Evolutionary conservation across 1,140 invertebrate genomes (phyloP).

Genomic region (Vanessa atalanta): DNA sequence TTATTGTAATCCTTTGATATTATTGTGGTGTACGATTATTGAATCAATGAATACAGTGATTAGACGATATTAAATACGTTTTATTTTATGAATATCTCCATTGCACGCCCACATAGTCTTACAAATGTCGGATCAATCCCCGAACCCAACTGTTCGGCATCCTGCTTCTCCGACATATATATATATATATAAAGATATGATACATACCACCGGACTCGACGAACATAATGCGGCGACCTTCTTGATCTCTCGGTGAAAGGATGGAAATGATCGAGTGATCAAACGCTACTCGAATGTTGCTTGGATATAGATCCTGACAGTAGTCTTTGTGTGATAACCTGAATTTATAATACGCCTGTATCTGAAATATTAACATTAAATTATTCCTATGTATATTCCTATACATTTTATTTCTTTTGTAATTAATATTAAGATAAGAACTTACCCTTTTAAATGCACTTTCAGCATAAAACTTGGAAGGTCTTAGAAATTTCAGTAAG

Average conservation of each 20-base stretch:
- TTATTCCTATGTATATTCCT: too few species aligned
- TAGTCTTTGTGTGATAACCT: slow-evolving; percentile 85
- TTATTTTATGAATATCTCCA: too few species aligned
- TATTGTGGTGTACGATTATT: too few species aligned
- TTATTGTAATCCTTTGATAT: too few species aligned
- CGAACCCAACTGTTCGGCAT: too few species aligned
- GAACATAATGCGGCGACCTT: slow-evolving; percentile 86
- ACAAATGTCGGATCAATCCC: too few species aligned
- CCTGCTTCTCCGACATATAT: too few species aligned
- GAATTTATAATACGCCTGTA: slow-evolving; percentile 89
- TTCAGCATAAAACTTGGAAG: slow-evolving; percentile 90
- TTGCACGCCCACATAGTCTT: too few species aligned
- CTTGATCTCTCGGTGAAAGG: slow-evolving; percentile 87
- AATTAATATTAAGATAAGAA: slow-evolving; percentile 18
- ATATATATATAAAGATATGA: neutral
- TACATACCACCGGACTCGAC: slow-evolving; percentile 87
- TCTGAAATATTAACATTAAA: slow-evolving; percentile 72
- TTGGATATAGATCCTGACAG: slow-evolving; percentile 85
- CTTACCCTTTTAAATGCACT: slow-evolving; percentile 86
- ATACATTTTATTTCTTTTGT: too few species aligned
- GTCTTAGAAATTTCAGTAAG: slow-evolving; percentile 88
- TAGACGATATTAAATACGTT: too few species aligned
- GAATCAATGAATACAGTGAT: too few species aligned
- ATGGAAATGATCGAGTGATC: slow-evolving; percentile 88
- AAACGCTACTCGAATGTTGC: slow-evolving; percentile 85